phyloP scores from a whole-genome alignment of 1,140 invertebrate genomes.

The Drosophila nasuta region DNA sequence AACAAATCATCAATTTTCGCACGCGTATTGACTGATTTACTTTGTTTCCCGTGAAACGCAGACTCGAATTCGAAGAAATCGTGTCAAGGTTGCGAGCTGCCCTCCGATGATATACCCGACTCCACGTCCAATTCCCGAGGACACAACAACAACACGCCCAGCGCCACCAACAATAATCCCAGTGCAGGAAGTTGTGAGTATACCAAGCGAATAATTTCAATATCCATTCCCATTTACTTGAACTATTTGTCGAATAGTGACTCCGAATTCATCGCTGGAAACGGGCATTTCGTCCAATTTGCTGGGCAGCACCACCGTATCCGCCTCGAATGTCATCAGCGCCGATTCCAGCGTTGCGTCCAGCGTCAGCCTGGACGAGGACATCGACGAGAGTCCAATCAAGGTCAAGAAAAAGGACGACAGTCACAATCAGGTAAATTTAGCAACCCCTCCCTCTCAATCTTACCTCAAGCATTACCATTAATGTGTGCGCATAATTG shows the following conservation, averaged over 20 bases:
- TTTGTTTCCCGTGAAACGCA: conserved; percentile 60
- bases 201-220: background rate
- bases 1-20: conserved; percentile 74
- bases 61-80: conserved; percentile 89
- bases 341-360: conserved; percentile 84
- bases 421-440: conserved; percentile 65
- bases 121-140: conserved; percentile 88
- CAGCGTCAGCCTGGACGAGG: conserved; percentile 83
- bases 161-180: conserved; percentile 90
- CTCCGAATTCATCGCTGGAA: conserved; percentile 83
- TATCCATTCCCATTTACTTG: background rate
- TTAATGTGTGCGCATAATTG: background rate
- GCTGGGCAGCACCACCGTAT: conserved; percentile 78
- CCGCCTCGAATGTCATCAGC: conserved; percentile 81
- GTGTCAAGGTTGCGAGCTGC: conserved; percentile 95
- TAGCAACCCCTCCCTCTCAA: background rate
- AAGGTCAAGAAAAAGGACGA: conserved; percentile 84
- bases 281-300: conserved; percentile 82
- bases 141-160: conserved; percentile 91
- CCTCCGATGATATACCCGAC: conserved; percentile 90
- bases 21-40: conserved; percentile 57
- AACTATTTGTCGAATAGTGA: conserved; percentile 53
- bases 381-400: conserved; percentile 79
- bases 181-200: conserved; percentile 83
- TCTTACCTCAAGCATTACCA: background rate